Evolutionary conservation across 2,797 vertebrate species (phyloP).

Genomic region (Trichosurus vulpecula): DNA sequence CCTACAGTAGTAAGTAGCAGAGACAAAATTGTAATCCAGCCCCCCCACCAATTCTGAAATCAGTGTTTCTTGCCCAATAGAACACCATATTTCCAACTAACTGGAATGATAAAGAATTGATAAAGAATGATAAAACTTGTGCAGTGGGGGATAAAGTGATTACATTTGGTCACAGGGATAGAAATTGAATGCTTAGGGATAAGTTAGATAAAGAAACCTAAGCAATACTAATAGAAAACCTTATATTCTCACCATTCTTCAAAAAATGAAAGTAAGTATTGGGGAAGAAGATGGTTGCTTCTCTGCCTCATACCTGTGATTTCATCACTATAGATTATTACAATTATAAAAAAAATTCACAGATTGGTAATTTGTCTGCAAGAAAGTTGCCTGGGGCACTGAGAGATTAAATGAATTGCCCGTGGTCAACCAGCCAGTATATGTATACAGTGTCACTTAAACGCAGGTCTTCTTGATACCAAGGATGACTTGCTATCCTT

Average conservation of each 20-base stretch:
- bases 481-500: neutral
- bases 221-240: neutral
- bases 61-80: neutral
- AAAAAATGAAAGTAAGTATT: neutral
- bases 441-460: neutral
- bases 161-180: neutral
- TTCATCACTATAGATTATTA: neutral
- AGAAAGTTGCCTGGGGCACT: neutral
- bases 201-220: neutral
- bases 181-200: neutral
- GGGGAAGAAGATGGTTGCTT: neutral
- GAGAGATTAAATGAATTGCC: neutral
- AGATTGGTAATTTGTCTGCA: neutral
- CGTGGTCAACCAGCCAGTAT: neutral
- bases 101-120: neutral
- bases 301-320: neutral
- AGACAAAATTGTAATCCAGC: neutral
- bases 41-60: neutral
- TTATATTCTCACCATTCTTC: neutral
- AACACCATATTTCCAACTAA: neutral
- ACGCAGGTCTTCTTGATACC: neutral
- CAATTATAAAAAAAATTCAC: neutral
- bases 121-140: no score
- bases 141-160: neutral
- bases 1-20: neutral